These are phyloP conservation scores for Hydrophis major DNA, from an alignment of 2,797 vertebrate genomes.

Conservation along the genomic window DNA sequence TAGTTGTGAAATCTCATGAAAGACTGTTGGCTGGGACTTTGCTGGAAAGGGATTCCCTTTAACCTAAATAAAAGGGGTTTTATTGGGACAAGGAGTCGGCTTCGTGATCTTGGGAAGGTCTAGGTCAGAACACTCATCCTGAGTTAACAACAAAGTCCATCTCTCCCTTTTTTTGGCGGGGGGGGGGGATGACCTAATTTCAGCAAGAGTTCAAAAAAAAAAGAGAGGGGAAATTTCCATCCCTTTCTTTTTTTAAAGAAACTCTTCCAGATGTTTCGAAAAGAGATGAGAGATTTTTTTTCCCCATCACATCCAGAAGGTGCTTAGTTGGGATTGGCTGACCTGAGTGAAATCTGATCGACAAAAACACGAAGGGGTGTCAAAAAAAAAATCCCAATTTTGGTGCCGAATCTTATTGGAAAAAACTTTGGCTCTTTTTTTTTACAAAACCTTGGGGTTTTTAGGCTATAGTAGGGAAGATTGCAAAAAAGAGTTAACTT, in stretches of 20 bases:
- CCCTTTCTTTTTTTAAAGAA: neutral
- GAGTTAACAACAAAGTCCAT: slow-evolving; percentile 5
- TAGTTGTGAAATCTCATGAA: too few species aligned
- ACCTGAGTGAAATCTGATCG: neutral
- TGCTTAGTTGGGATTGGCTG: neutral
- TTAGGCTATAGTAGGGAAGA: neutral
- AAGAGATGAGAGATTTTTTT: neutral
- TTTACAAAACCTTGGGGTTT: too few species aligned
- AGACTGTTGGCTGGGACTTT: too few species aligned
- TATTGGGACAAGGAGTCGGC: too few species aligned
- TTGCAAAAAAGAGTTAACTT: neutral
- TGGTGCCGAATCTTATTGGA: neutral
- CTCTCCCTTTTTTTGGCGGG: neutral
- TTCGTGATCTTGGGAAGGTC: too few species aligned
- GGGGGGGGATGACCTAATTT: neutral
- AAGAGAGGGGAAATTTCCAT: neutral
- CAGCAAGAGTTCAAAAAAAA: neutral
- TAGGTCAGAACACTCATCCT: neutral
- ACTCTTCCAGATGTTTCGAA: neutral
- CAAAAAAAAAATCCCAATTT: too few species aligned
- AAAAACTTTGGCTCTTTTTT: neutral
- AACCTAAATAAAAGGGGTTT: too few species aligned
- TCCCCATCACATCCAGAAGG: neutral
- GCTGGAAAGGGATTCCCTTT: too few species aligned
- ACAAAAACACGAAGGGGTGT: too few species aligned